Evolutionary conservation across 2,797 vertebrate genomes (phyloP), one percentile per base, ranked within the genome.

Genomic region (Onychomys torridus): DNA sequence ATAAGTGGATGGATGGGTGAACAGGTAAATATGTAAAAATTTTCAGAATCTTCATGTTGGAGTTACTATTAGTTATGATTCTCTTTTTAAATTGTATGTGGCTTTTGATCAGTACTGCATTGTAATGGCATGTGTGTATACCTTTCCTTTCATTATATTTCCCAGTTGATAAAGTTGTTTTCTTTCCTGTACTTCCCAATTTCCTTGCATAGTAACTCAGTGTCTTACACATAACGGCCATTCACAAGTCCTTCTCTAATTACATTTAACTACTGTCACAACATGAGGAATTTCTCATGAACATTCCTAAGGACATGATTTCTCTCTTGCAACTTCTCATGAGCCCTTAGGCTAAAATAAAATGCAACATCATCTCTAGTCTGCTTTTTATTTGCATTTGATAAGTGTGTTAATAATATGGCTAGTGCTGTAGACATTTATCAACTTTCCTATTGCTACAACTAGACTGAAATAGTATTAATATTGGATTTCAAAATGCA

Each of bases 331-430:
- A 96, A 88, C 37, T 5, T 91, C 71, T 95, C 71, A 29, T 73
- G 63, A 17, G 12, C 78, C 57, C 34, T 96, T 90, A 96, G 46
- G 65, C 52, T 37, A 94, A 96, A 94, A 83, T 84, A 87, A 94
- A 89, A 79, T 92, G 52, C 49, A 89, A 29, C 14, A 61, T 77
- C 63, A 59, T 90, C 75, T 83, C 37, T 96, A 57, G 84, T 91
- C 16, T 81, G 71, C 90, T 93, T 90, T 6, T 40, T 13, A 59
- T 86, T 57, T 89, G 75, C 43, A 79, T 76, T 63, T 84, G 52
- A 21, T 84, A 94, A 78, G 27, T 76, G 6, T 90, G 95, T 91
- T 89, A 88, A 90, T 34, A 67, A 49, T 49, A 77, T 55, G 10
- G 69, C 76, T 88, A 67, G 71, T 55, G 63, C 3, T 73, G 7